Evolutionary conservation across 2,797 vertebrate species (phyloP), one percentile per base, ranked within the genome.

Genomic region (Apogon hyalosoma): DNA sequence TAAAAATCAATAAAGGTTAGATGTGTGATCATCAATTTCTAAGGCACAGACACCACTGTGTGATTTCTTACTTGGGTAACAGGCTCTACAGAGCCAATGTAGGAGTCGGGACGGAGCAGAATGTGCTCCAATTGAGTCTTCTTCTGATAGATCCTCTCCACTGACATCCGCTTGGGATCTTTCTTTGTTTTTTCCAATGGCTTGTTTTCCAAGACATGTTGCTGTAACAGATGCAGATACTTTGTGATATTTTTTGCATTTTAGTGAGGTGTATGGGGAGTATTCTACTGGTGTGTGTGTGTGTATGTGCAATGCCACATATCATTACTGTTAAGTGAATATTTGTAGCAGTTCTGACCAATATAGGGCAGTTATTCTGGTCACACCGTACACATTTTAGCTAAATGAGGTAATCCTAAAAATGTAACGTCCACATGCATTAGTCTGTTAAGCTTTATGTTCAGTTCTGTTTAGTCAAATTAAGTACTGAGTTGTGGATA

Each of bases 41-140:
- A 45, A 65, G 15, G 33, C 5, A 14, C 11, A 33, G 10, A 11
- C 18, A 43, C 7, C 36, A 9, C 21, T 12, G 8, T 69, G n/a
- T 7, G 10, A 55, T 4, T 42, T 78, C 77, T 82, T 84, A 98
- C 98, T 91, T 99, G 98, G 1, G 95, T 97, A 72, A 98, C 93
- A 3, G 94, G 91, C 88, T 99, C 97, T 75, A 99, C 96, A 2
- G 98, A 99, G 53, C 98, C 98, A 24, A 99, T 96, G 90, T 99
- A 99, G 59, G 97, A 95, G 90, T 99, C 98, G 0, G 98, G 98
- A 59, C 98, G 95, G 85, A 99, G 98, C 94, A 99, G 89, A 80
- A 99, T 99, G 82, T 99, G 98, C 94, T 99, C 98, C 92, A 99
- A 77, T 79, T 99, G 98, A 0, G 97, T 97, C 90, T 99, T 99